Percentiles rank a stretch among this genome's conserved stretches.
Conservation (phyloP, 2,888 invertebrate species). For the Eilema depressum region DNA sequence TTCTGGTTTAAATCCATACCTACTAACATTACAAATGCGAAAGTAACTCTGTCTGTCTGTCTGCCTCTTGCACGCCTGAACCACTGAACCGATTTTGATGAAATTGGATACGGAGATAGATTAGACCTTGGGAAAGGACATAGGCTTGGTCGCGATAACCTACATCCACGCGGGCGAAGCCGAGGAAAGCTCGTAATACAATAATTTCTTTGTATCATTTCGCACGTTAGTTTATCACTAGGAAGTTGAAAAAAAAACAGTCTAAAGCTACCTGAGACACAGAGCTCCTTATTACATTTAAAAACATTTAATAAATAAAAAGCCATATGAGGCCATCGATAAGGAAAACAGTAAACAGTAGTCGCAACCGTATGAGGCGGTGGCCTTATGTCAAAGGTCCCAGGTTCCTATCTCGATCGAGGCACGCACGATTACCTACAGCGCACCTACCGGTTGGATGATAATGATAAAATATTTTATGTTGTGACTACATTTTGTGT, state of each 20-base stretch:
- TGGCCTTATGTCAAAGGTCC: constrained; percentile 46
- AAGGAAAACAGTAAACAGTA: constrained; percentile 45
- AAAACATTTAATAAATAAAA: constrained; percentile 20
- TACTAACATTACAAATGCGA: too few species aligned
- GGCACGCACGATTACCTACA: constrained; percentile 45
- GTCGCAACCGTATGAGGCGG: constrained; percentile 31
- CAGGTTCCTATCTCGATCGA: constrained; percentile 49
- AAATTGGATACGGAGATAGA: too few species aligned
- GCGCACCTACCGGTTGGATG: constrained; percentile 26
- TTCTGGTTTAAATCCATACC: too few species aligned
- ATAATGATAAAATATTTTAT: constrained; percentile 20
- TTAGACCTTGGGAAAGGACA: too few species aligned
- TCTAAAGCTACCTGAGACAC: neutral
- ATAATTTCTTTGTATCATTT: neutral
- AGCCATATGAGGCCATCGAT: constrained; percentile 42
- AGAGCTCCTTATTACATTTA: constrained; percentile 19
- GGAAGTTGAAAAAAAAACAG: neutral
- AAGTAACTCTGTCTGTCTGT: too few species aligned
- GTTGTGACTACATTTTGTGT: constrained; percentile 13
- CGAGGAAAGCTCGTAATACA: too few species aligned
- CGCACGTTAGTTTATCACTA: neutral
- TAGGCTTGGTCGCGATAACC: too few species aligned
- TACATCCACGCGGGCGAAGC: too few species aligned
- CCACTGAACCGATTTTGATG: too few species aligned
- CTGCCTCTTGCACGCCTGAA: too few species aligned